Evolutionary conservation across 2,888 invertebrate genomes (phyloP), one percentile per base, ranked within the genome.

Genomic region (Tineola bisselliella): DNA sequence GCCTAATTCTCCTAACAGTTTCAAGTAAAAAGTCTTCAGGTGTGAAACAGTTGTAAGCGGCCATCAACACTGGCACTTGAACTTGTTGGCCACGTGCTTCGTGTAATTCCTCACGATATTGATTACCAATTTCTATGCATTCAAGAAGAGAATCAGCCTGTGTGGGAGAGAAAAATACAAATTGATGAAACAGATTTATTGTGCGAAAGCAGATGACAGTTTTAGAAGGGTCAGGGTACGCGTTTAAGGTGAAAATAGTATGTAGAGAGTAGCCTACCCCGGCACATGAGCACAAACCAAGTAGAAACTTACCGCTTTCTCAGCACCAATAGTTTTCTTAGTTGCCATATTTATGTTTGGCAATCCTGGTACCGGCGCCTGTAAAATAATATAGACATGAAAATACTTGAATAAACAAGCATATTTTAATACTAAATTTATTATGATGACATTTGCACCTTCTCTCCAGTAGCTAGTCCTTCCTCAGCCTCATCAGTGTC

Each of bases 401-500:
- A n/a, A n/a, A n/a, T n/a, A n/a, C n/a, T n/a, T n/a, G n/a, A n/a
- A n/a, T n/a, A n/a, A n/a, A n/a, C n/a, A n/a, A n/a, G n/a, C n/a
- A n/a, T n/a, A n/a, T n/a, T n/a, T n/a, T 44, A 5, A 15, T 44
- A 44, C 3, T 15, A 44, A 44, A 44, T 44, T 44, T 44, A 13
- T 25, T 25, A 38, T n/a, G n/a, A 38, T 38, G 6, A 38, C 3
- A 38, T 6, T 38, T 38, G 38, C 10, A 59, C 59, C 38, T 89
- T 89, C 62, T 94, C 93, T 0, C 92, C 93, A 0, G 93, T 93
- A 12, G 91, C 93, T 19, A 94, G 82, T 65, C 93, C 92, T 74
- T 94, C 94, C 43, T 96, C 92, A 70, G 93, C 94, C 72, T 99
- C 98, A 68, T 93, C 91, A 63, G 94, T 91, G 75, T 99, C 99